phyloP scores from a whole-genome alignment of 2,113 vertebrate genomes.

The Abramis brama region DNA sequence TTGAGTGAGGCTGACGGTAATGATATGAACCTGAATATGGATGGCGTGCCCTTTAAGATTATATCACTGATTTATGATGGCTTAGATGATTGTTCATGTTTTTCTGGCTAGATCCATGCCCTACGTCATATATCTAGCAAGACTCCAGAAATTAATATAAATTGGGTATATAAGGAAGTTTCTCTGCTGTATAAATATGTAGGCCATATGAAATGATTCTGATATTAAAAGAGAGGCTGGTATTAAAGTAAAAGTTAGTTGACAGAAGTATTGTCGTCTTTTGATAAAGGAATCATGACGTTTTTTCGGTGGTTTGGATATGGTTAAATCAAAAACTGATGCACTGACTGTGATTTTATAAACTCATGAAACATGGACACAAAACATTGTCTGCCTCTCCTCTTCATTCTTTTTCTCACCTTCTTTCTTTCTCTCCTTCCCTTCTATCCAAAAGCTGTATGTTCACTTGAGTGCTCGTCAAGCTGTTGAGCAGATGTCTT shows the following conservation, averaged over 20 bases:
- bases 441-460: conserved; percentile 16
- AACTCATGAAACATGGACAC: background rate
- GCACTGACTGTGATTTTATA: background rate
- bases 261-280: background rate
- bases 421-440: background rate
- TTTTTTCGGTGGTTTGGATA: background rate
- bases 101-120: conserved; percentile 1
- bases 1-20: conserved; percentile 16
- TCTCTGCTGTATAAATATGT: conserved; percentile 32
- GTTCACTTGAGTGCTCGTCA: conserved; percentile 43
- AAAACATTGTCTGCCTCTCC: background rate
- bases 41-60: conserved; percentile 18
- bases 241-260: conserved; percentile 21
- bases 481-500: conserved; percentile 61
- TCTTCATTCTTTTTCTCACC: background rate
- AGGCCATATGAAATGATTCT: background rate
- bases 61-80: conserved; percentile 10
- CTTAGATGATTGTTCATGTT: conserved; percentile 29
- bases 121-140: conserved; percentile 25
- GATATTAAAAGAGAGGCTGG: conserved; percentile 15
- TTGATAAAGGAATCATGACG: conserved; percentile 1
- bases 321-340: background rate
- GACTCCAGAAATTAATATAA: conserved; percentile 16
- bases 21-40: conserved; percentile 1
- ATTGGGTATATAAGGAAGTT: conserved; percentile 16